Conservation (phyloP, 1,140 invertebrate species). For the Choristoneura fumiferana region DNA sequence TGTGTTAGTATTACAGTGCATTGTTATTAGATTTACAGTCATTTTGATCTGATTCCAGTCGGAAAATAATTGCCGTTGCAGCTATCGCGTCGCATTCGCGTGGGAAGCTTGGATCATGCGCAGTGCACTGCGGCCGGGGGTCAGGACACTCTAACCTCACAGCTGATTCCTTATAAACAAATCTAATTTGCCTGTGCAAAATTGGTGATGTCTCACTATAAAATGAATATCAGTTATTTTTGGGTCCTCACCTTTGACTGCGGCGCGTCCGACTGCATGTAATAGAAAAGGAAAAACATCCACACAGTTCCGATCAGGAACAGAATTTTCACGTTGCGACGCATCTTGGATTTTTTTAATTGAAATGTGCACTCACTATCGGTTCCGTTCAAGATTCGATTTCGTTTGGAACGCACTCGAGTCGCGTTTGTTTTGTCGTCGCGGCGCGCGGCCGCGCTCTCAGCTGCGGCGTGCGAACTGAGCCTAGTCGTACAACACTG, state of each 20-base stretch:
- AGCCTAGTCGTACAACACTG: conserved; percentile 32
- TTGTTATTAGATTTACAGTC: no score
- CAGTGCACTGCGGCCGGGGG: conserved; percentile 33
- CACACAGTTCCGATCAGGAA: conserved; percentile 59
- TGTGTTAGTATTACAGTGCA: no score
- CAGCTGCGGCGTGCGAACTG: conserved; percentile 57
- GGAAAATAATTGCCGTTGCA: conserved; percentile 15
- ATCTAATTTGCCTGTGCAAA: conserved; percentile 19
- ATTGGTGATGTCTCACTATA: conserved; percentile 15
- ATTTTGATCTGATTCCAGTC: no score
- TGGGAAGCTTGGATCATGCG: conserved; percentile 47
- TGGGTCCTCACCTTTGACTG: conserved; percentile 55
- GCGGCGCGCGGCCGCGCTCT: conserved; percentile 67
- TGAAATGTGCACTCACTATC: conserved; percentile 2
- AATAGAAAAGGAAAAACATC: conserved; percentile 69
- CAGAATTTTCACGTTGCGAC: conserved; percentile 66
- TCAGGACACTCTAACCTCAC: conserved; percentile 41
- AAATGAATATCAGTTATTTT: not conserved
- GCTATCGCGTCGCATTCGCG: conserved; percentile 34
- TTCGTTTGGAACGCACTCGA: conserved; percentile 18
- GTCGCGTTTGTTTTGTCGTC: conserved; percentile 27
- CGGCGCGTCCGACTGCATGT: conserved; percentile 60
- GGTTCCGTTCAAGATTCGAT: not conserved
- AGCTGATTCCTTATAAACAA: conserved; percentile 60
- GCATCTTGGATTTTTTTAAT: conserved; percentile 47